phyloP scores from a whole-genome alignment of 2,113 vertebrate species.

The Monarcha castaneiventris region DNA sequence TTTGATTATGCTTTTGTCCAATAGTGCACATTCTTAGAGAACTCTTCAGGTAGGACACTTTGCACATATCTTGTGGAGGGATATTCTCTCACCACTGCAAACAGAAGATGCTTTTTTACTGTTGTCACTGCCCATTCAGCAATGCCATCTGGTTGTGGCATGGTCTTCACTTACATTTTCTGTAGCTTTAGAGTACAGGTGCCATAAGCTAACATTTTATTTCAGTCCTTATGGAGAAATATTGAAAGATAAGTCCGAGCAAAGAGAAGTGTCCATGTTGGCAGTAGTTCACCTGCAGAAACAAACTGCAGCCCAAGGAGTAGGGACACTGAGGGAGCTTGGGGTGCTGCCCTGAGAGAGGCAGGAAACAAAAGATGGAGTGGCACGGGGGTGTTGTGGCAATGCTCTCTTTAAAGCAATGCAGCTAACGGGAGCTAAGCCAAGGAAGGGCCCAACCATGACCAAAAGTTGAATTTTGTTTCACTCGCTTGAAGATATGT shows the following conservation, averaged over 20 bases:
- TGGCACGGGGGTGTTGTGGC: not conserved
- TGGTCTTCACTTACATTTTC: not conserved
- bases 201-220: not conserved
- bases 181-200: not conserved
- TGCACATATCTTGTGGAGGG: not conserved
- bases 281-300: not conserved
- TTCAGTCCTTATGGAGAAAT: not conserved
- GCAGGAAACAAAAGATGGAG: not conserved
- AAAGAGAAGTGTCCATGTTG: not conserved
- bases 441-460: not conserved
- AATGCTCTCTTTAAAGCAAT: not conserved
- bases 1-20: not conserved
- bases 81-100: not conserved
- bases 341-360: not conserved
- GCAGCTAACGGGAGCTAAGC: not conserved
- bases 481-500: not conserved
- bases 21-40: not conserved
- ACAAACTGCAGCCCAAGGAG: not conserved
- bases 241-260: not conserved
- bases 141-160: rapidly evolving
- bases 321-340: too few relatives aligned
- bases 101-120: not conserved
- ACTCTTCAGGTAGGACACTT: not conserved
- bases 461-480: not conserved
- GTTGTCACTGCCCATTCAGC: not conserved